Evolutionary conservation across 2,888 invertebrate genomes (phyloP), one percentile per base, ranked within the genome.

Genomic region (Cybosia mesomella): DNA sequence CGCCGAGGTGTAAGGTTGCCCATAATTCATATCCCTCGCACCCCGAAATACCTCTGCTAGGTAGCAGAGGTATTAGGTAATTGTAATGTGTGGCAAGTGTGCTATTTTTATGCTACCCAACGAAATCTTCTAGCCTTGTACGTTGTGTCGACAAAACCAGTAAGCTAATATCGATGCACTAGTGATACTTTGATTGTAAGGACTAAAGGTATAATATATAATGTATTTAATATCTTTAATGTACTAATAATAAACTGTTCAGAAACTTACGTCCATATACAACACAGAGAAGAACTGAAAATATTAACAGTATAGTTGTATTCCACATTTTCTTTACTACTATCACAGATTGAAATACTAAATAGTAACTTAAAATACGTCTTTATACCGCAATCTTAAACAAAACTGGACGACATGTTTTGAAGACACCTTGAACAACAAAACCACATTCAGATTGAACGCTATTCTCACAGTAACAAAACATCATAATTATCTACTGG

Each of bases 221-320:
- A 43, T 18, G 18, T 5, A 1, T 34, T 0, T n/a, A 32, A 2
- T 28, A 22, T 39, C 18, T 22, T 32, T 32, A 39, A 22, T 49
- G 18, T n/a, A 49, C 22, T 39, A 18, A 18, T 39, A 22, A 39
- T 24, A 18, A 24, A 24, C 3, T 22, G 9, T 59, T 22, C 15
- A 21, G 13, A 9, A 15, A 59, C 59, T 59, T 39, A 59, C 59
- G 59, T 59, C 36, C 59, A 24, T n/a, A 15, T 8, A 32, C 49
- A 24, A 43, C 28, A 32, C 21, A 62, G 43, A 24, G 21, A 32
- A 18, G 28, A 49, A n/a, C 61, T 10, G 28, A 53, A 11, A 32
- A 28, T 62, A 11, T 0, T 0, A 49, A 53, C 2, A 62, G 28
- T 21, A 15, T 53, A n/a, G 11, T 21, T 15, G 28, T n/a, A 53